These are phyloP conservation scores for Enhydra lutris DNA, from an alignment of 2,113 vertebrate genomes.

Conservation along the genomic window DNA sequence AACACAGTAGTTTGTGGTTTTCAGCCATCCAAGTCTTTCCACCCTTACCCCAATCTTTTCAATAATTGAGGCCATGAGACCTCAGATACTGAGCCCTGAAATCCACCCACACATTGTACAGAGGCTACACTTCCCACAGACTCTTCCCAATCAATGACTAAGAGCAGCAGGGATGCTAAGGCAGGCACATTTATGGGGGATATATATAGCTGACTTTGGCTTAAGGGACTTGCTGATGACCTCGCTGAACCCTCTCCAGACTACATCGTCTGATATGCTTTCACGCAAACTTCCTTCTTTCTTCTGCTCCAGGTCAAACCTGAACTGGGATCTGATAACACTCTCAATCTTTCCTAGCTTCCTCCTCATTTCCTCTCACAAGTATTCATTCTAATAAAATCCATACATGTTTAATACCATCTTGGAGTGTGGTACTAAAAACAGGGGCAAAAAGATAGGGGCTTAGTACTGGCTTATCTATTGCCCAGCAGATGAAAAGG, in stretches of 20 bases:
- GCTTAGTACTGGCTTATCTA: neutral
- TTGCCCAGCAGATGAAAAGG: neutral
- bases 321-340: neutral
- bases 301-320: neutral
- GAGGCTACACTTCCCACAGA: neutral
- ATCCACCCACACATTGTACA: neutral
- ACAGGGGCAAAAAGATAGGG: neutral
- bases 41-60: neutral
- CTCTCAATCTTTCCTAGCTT: neutral
- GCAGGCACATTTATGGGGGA: neutral
- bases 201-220: neutral
- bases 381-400: neutral
- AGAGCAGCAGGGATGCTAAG: neutral
- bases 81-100: neutral
- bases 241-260: neutral
- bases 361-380: neutral
- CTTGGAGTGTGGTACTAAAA: neutral
- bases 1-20: neutral
- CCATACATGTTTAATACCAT: neutral
- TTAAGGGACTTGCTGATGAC: neutral
- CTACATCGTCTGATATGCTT: neutral
- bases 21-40: neutral
- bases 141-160: neutral
- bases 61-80: neutral
- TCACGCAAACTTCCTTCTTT: neutral